Evolutionary conservation across 2,888 invertebrate species (phyloP).

Genomic region (Rhagonycha lutea): DNA sequence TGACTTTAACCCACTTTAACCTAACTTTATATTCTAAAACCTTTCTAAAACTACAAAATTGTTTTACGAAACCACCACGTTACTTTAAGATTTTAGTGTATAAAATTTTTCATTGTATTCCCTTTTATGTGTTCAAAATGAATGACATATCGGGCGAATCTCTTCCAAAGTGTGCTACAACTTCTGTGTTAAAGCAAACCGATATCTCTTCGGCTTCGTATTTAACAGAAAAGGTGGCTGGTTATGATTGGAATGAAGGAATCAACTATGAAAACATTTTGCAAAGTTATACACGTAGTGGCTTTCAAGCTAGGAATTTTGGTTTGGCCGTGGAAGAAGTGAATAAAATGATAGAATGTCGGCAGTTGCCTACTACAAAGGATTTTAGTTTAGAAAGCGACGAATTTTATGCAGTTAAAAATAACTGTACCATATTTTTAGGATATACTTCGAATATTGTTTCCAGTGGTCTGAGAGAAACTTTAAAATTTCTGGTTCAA

Average conservation of each 20-base stretch:
- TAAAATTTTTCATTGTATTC: neutral
- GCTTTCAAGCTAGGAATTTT: constrained; percentile 98
- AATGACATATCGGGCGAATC: neutral
- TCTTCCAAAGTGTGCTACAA: neutral
- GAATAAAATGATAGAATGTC: constrained; percentile 84
- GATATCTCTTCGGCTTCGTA: constrained; percentile 30
- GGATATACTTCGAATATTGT: constrained; percentile 98
- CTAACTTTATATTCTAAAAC: neutral
- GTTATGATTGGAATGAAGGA: constrained; percentile 93
- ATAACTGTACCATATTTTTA: constrained; percentile 92
- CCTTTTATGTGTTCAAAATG: neutral
- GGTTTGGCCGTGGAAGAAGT: constrained; percentile 90
- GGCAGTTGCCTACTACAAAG: constrained; percentile 68
- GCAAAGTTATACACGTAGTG: constrained; percentile 76
- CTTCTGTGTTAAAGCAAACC: neutral
- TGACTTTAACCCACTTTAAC: too few species aligned
- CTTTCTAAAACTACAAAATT: neutral
- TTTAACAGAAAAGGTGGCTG: constrained; percentile 63
- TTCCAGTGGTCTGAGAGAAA: constrained; percentile 92
- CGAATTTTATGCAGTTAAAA: constrained; percentile 74
- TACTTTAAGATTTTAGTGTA: neutral
- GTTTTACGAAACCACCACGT: neutral
- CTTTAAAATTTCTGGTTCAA: constrained; percentile 83
- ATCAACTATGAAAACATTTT: constrained; percentile 85
- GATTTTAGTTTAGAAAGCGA: constrained; percentile 71